phyloP scores from a whole-genome alignment of 2,797 vertebrate genomes.

The Halcyon leucocephala region DNA sequence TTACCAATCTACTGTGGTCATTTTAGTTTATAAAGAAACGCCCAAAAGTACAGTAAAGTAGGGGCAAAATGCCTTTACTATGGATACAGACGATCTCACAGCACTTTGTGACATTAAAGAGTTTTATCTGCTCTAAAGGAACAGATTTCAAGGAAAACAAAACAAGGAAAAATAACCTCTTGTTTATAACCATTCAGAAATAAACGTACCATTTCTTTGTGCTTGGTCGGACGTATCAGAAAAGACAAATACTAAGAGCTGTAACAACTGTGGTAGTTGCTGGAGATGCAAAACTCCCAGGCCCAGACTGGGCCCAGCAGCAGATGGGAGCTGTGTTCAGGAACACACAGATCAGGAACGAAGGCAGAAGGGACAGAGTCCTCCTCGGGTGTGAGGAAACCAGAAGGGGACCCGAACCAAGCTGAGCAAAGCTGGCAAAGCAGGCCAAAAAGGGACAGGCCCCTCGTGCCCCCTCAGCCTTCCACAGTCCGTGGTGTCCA shows the following conservation, averaged over 20 bases:
- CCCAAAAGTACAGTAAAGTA: background rate
- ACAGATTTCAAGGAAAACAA: background rate
- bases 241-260: constrained; percentile 9
- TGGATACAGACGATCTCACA: background rate
- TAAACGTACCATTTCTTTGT: constrained; percentile 44
- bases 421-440: too few relatives aligned
- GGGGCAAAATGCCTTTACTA: background rate
- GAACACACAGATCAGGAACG: too few relatives aligned
- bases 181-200: constrained; percentile 39
- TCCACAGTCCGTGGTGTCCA: too few relatives aligned
- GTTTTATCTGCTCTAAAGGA: background rate
- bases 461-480: too few relatives aligned
- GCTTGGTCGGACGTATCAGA: background rate
- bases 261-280: background rate
- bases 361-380: too few relatives aligned
- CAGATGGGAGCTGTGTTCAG: too few relatives aligned
- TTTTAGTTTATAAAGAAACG: background rate
- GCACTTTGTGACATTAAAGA: background rate
- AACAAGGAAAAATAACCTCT: background rate
- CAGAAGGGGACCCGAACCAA: too few relatives aligned
- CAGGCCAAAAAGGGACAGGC: too few relatives aligned
- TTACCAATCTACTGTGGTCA: background rate
- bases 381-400: too few relatives aligned
- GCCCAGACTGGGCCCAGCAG: too few relatives aligned
- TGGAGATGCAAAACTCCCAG: constrained; percentile 20